A percentile compares a stretch with the other conserved stretches of the same genome.
Evolutionary conservation across 2,113 vertebrate genomes (phyloP).

Genomic region (Clinocottus analis): DNA sequence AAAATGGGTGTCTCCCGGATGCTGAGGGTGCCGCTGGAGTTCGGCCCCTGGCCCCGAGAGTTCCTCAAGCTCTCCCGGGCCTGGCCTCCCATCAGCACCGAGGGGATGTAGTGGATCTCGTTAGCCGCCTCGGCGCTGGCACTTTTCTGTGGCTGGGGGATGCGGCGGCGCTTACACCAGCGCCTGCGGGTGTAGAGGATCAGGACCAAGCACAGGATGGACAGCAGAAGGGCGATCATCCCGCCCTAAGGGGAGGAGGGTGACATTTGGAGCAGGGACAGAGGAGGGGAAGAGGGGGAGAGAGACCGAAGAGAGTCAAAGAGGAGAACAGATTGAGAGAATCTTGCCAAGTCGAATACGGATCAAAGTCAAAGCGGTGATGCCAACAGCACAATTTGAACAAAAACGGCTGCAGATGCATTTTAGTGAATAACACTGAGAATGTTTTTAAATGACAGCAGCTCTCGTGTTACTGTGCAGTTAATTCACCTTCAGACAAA

Average conservation of each 20-base stretch:
- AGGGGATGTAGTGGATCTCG: conserved; percentile 99
- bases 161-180: conserved; percentile 97
- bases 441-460: conserved; percentile 29
- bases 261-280: conserved; percentile 51
- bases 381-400: conserved; percentile 30
- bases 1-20: conserved; percentile 98
- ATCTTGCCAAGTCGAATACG: conserved; percentile 54
- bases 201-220: conserved; percentile 96
- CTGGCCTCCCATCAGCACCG: conserved; percentile 95
- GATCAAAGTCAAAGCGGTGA: conserved; percentile 57
- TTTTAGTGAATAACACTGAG: conserved; percentile 37
- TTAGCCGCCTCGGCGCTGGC: conserved; percentile 97
- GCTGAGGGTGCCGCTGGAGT: conserved; percentile 95
- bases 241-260: conserved; percentile 86
- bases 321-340: conserved; percentile 40
- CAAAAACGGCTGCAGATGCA: conserved; percentile 33
- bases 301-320: conserved; percentile 31
- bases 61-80: conserved; percentile 96
- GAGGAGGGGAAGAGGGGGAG: background rate
- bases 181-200: conserved; percentile 96
- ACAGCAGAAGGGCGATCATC: conserved; percentile 97
- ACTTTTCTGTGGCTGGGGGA: conserved; percentile 98
- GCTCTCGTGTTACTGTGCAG: background rate
- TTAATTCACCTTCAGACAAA: conserved; percentile 42
- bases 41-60: conserved; percentile 93